Percentiles rank a stretch among this genome's conserved stretches.
phyloP scores from a whole-genome alignment of 2,888 invertebrate species.

The Eupithecia inturbata region DNA sequence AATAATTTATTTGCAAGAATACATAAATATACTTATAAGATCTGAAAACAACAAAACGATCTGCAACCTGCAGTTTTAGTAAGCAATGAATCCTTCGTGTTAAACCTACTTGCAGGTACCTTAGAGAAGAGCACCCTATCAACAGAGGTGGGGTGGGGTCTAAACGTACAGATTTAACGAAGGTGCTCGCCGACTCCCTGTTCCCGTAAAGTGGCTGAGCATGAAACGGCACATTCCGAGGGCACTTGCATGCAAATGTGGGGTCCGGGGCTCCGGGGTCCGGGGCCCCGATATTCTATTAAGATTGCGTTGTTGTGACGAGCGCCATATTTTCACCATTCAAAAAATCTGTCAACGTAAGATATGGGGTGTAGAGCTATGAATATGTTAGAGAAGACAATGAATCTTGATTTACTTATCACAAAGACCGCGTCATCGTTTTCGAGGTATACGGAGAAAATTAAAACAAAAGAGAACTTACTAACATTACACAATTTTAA shows the following conservation, averaged over 20 bases:
- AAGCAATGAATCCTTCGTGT: not conserved
- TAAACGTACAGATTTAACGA: conserved; percentile 1
- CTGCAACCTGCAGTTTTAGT: too few species aligned
- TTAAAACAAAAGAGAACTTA: not conserved
- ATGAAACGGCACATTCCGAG: conserved; percentile 38
- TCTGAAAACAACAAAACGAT: too few species aligned
- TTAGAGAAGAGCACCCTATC: not conserved
- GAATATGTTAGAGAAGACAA: conserved; percentile 1
- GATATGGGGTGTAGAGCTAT: conserved; percentile 56
- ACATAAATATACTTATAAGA: too few species aligned
- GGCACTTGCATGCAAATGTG: conserved; percentile 49
- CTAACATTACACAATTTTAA: not conserved
- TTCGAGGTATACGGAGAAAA: not conserved
- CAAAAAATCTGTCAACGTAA: conserved; percentile 70
- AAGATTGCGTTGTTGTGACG: conserved; percentile 71
- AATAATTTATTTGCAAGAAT: too few species aligned
- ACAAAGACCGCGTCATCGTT: not conserved
- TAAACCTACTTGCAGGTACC: not conserved
- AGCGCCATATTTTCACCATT: conserved; percentile 73
- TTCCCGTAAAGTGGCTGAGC: conserved; percentile 32
- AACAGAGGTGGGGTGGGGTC: not conserved
- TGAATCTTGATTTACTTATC: not conserved
- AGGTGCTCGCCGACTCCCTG: not conserved
- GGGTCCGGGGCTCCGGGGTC: conserved; percentile 31
- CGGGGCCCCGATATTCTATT: conserved; percentile 74